A percentile compares a stretch with the other conserved stretches of the same genome.
These are phyloP conservation scores for Eonycteris spelaea DNA, from an alignment of 2,113 vertebrate species.

Conservation along the genomic window DNA sequence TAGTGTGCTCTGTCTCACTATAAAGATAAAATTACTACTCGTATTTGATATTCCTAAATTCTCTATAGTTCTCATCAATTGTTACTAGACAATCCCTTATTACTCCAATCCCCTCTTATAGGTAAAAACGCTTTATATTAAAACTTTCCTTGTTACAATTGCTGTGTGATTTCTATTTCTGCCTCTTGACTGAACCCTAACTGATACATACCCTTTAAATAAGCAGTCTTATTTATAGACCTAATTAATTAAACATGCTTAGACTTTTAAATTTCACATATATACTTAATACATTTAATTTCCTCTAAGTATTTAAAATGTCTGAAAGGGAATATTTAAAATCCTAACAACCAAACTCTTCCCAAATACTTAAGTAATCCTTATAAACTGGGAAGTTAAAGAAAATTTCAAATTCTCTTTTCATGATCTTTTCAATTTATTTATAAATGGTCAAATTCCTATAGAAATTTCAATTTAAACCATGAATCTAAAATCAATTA, in stretches of 20 bases:
- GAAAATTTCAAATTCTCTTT: constrained; percentile 1
- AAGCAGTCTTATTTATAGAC: background rate
- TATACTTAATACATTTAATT: background rate
- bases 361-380: background rate
- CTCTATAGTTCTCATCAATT: background rate
- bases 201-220: background rate
- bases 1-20: background rate
- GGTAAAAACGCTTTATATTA: background rate
- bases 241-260: background rate
- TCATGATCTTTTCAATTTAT: background rate
- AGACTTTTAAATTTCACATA: background rate
- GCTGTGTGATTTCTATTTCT: background rate
- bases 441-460: background rate
- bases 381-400: background rate
- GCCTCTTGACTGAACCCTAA: background rate
- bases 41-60: background rate
- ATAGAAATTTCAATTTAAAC: background rate
- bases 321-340: background rate
- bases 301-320: background rate
- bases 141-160: background rate
- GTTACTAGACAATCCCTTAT: background rate
- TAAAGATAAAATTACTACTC: background rate
- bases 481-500: constrained; percentile 7
- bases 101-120: background rate
- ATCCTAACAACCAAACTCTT: background rate